Base-by-base conservation (phyloP, 2,797 vertebrate genomes). In the Myotis myotis region DNA sequence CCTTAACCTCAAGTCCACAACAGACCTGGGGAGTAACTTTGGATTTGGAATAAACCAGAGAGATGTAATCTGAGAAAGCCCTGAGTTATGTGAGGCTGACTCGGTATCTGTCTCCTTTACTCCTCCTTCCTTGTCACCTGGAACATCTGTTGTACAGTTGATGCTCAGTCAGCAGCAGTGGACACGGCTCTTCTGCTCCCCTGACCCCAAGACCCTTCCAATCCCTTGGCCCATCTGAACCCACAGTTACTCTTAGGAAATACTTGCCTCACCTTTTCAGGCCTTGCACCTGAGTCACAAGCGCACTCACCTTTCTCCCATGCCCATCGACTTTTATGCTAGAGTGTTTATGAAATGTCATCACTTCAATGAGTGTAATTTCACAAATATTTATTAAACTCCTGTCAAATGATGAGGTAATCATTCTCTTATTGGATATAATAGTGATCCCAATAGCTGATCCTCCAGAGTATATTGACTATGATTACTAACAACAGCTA, bases 401-500 rank as follows among this genome's bases (percentile, higher is more conserved):
- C 33, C 44, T 66, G 2, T 30, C 71, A 82, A 81, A 41, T 33
- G 12, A 70, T 88, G 23, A 71, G 16, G 25, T 92, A 75, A 76
- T 47, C 68, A 20, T 91, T 87, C 44, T 86, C 22, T 88, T 70
- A 88, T 33, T 80, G 36, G 16, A 33, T 76, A 33, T 33, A 89
- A 60, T 80, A 30, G 47, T 49, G 41, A 68, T 78, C 91, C 13
- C 55, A 85, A 47, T 92, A 88, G 78, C 41, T 22, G 70, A 87
- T 88, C 68, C 78, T 64, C 9, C 23, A 68, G 62, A 81, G 23
- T 55, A 30, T 76, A 57, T 64, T 74, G 49, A 89, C 7, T 30
- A 9, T 80, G 76, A 93, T 80, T 91, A 85, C 38, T 94, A 93
- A 51, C 36, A 88, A 82, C 28, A 88, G 55, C 78, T 74, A 79